These are phyloP conservation scores for Drosophila lutescens DNA, from an alignment of 2,888 invertebrate genomes.

Conservation along the genomic window DNA sequence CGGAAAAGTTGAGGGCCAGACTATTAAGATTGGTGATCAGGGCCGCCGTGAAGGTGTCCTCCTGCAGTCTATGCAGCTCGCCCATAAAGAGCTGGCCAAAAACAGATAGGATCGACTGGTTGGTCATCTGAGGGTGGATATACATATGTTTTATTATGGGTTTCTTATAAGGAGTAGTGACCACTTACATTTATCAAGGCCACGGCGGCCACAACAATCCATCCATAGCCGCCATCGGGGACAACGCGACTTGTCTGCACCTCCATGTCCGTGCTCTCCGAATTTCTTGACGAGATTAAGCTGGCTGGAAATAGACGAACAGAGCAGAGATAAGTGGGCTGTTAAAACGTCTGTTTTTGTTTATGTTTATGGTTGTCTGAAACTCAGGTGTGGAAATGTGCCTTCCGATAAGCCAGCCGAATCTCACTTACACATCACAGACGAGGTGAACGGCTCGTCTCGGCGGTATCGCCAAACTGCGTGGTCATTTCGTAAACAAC, in stretches of 20 bases:
- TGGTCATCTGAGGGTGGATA: slow-evolving; percentile 86
- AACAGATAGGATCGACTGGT: slow-evolving; percentile 89
- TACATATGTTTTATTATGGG: neutral
- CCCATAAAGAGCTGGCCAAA: slow-evolving; percentile 89
- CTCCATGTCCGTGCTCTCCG: slow-evolving; percentile 62
- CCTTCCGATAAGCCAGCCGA: slow-evolving; percentile 15
- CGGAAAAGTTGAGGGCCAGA: slow-evolving; percentile 83
- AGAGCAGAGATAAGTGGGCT: slow-evolving; percentile 21
- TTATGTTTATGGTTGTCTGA: slow-evolving; percentile 15
- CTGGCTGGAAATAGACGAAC: slow-evolving; percentile 13
- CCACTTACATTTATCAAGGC: slow-evolving; percentile 88
- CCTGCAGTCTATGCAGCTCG: slow-evolving; percentile 87
- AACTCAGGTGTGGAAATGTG: slow-evolving; percentile 16
- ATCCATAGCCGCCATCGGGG: slow-evolving; percentile 91
- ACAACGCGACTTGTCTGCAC: slow-evolving; percentile 52
- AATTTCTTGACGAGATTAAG: slow-evolving; percentile 1
- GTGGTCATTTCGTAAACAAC: slow-evolving; percentile 30
- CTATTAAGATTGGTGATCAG: slow-evolving; percentile 89
- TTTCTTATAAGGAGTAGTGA: too few relatives aligned
- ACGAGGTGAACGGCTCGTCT: slow-evolving; percentile 28
- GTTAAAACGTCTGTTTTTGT: slow-evolving; percentile 25
- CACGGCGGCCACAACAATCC: slow-evolving; percentile 89
- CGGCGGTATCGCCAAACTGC: neutral
- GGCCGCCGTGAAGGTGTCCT: slow-evolving; percentile 88
- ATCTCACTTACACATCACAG: slow-evolving; percentile 15